Percentiles rank a stretch among this genome's conserved stretches.
These are phyloP conservation scores for Caenorhabditis imperialis DNA, from an alignment of 2,888 invertebrate species.

Conservation along the genomic window DNA sequence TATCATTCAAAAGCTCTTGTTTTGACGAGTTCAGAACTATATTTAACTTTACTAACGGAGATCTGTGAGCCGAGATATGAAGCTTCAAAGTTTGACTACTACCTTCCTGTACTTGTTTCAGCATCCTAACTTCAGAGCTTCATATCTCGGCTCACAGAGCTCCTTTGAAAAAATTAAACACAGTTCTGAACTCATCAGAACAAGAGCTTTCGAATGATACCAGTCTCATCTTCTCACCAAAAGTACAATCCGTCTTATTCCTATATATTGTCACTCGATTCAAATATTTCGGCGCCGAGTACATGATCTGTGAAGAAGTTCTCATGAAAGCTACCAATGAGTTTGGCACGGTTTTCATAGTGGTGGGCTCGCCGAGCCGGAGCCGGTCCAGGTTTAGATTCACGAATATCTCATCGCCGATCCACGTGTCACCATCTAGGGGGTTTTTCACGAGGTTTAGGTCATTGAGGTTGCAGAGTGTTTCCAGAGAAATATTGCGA, in stretches of 20 bases:
- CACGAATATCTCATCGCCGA: conserved; percentile 23
- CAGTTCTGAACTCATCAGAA: no score
- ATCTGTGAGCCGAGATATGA: no score
- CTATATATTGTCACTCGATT: conserved; percentile 1
- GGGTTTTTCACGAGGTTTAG: conserved; percentile 30
- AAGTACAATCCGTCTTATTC: conserved; percentile 18
- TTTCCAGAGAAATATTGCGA: conserved; percentile 28
- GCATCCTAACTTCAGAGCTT: no score
- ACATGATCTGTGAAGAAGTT: conserved; percentile 40
- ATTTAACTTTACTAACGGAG: no score
- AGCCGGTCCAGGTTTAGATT: conserved; percentile 30
- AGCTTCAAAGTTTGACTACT: no score
- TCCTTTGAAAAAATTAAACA: no score
- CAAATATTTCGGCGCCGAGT: conserved; percentile 19
- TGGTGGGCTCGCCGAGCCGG: conserved; percentile 23
- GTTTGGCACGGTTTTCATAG: conserved; percentile 11
- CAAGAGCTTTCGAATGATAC: no score
- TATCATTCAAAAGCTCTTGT: no score
- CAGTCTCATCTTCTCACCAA: no score
- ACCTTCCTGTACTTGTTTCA: no score
- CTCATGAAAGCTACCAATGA: conserved; percentile 37
- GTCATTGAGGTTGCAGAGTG: conserved; percentile 23
- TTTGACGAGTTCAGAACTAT: no score
- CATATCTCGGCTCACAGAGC: no score
- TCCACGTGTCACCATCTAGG: conserved; percentile 15